phyloP scores from a whole-genome alignment of 2,797 vertebrate genomes.

The Catamblyrhynchus diadema region DNA sequence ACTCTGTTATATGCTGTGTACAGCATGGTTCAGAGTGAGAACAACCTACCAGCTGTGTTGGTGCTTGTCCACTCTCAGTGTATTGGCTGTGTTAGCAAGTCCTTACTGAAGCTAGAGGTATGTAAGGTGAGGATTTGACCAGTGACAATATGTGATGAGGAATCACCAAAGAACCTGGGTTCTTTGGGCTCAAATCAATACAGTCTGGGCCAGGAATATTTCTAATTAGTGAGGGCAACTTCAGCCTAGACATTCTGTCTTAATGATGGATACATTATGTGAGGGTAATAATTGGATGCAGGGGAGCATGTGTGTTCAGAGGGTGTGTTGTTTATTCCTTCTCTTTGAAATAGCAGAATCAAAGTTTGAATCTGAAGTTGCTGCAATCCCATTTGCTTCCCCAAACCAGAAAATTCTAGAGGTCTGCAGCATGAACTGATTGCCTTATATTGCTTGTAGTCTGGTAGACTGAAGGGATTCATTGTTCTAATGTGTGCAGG shows the following conservation, averaged over 20 bases:
- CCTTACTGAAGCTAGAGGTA: background rate
- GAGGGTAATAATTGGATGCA: background rate
- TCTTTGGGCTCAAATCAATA: background rate
- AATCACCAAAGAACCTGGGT: background rate
- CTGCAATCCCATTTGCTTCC: background rate
- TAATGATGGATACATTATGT: background rate
- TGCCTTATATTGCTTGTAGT: background rate
- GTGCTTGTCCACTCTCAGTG: background rate
- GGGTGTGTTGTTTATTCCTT: background rate
- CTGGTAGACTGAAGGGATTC: slow-evolving; percentile 25
- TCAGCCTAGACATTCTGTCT: background rate
- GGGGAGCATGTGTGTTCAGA: fast-evolving
- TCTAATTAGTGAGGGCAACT: background rate
- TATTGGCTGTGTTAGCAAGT: background rate
- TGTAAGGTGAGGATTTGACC: background rate
- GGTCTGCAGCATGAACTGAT: background rate
- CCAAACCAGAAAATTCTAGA: background rate
- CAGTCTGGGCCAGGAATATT: background rate
- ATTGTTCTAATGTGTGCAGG: slow-evolving; percentile 49
- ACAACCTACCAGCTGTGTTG: background rate
- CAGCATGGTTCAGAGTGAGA: background rate
- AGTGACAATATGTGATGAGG: background rate
- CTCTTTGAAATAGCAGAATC: background rate
- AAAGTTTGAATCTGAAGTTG: background rate
- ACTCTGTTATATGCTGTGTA: background rate